These are phyloP conservation scores for Podocnemis expansa DNA, from an alignment of 2,113 vertebrate species.

Conservation along the genomic window DNA sequence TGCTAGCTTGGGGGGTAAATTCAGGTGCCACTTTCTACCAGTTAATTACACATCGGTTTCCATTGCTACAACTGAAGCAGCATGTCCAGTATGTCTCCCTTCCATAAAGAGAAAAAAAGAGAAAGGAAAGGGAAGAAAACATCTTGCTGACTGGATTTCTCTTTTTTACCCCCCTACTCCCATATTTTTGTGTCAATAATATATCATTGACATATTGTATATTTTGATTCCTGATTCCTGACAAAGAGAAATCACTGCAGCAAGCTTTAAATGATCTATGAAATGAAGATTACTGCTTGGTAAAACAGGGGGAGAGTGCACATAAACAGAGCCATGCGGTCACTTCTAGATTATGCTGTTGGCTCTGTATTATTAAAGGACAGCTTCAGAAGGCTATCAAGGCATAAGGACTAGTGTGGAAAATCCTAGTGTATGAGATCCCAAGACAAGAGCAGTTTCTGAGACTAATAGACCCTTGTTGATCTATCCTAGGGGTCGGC, in stretches of 20 bases:
- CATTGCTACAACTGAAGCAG: not conserved
- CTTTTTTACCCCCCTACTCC: not conserved
- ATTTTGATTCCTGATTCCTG: conserved; percentile 17
- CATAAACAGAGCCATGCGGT: not conserved
- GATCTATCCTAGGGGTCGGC: not conserved
- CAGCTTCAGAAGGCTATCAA: not conserved
- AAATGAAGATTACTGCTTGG: not conserved
- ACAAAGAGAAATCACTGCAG: conserved; percentile 9
- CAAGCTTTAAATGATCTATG: conserved; percentile 24
- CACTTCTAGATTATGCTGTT: not conserved
- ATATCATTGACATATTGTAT: not conserved
- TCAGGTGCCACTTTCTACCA: not conserved
- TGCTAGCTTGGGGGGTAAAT: not conserved
- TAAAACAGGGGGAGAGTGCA: not conserved
- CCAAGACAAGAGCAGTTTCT: not conserved
- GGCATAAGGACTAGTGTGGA: not conserved
- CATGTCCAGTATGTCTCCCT: not conserved
- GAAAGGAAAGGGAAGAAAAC: not conserved
- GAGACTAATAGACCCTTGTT: not conserved
- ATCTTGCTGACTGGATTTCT: not conserved
- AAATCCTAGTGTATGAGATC: not conserved
- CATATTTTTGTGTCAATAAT: not conserved
- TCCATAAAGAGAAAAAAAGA: not conserved
- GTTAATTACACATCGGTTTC: not conserved
- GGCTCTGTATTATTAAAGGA: not conserved